phyloP scores from a whole-genome alignment of 2,797 vertebrate genomes.

The Galagoides demidoff region DNA sequence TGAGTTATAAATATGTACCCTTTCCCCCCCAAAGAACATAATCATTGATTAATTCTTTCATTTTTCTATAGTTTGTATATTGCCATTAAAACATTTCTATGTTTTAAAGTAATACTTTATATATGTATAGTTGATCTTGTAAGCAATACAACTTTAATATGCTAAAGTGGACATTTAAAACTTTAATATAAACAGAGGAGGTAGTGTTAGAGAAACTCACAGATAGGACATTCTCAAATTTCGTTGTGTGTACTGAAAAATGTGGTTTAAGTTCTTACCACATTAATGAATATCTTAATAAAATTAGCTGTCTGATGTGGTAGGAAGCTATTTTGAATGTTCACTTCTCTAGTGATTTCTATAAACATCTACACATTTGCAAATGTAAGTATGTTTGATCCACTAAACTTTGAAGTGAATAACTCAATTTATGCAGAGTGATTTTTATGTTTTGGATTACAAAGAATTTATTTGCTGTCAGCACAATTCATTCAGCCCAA shows the following conservation, averaged over 20 bases:
- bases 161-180: conserved; percentile 18
- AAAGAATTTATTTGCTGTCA: conserved; percentile 32
- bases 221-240: conserved; percentile 19
- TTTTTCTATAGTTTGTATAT: conserved; percentile 54
- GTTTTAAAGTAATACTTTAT: conserved; percentile 41
- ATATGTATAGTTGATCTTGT: neutral
- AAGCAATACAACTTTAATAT: neutral
- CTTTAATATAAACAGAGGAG: conserved; percentile 1
- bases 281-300: conserved; percentile 43
- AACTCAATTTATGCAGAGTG: neutral
- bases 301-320: conserved; percentile 13
- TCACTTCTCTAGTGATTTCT: neutral
- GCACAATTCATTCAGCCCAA: neutral
- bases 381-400: conserved; percentile 18
- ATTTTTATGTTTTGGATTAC: conserved; percentile 21
- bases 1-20: neutral
- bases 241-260: neutral
- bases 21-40: neutral
- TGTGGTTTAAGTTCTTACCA: conserved; percentile 20
- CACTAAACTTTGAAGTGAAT: neutral
- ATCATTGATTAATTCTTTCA: conserved; percentile 8
- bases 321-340: conserved; percentile 45
- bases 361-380: conserved; percentile 37
- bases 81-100: conserved; percentile 51
- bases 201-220: neutral